Conservation (phyloP, 2,888 invertebrate species). For the Entomobrya proxima region DNA sequence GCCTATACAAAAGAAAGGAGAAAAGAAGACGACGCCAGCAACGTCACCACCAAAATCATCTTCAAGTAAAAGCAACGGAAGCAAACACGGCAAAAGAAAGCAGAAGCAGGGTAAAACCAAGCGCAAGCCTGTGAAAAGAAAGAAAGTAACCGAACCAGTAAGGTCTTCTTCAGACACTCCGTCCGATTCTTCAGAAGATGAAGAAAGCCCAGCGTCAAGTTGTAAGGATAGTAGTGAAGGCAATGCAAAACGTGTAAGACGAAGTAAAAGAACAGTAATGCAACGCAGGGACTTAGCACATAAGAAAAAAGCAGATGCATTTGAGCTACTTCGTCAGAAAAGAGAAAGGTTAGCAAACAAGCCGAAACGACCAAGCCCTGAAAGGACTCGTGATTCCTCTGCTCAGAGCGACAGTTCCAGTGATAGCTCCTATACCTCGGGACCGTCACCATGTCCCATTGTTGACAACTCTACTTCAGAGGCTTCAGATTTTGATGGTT, state of each 20-base stretch:
- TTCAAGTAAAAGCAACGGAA: neutral
- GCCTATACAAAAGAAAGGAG: neutral
- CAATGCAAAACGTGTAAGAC: neutral
- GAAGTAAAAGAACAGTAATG: neutral
- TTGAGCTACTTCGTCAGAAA: neutral
- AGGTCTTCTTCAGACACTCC: neutral
- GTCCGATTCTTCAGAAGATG: neutral
- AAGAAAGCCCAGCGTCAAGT: neutral
- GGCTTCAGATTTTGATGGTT: neutral
- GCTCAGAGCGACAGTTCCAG: neutral
- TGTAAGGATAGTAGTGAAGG: neutral
- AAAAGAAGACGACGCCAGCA: neutral
- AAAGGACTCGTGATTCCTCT: neutral
- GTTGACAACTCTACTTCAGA: neutral
- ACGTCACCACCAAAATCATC: neutral
- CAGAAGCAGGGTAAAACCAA: neutral
- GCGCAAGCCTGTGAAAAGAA: neutral
- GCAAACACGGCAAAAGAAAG: neutral
- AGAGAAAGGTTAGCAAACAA: slow-evolving; percentile 23
- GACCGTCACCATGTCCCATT: neutral
- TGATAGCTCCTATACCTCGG: neutral
- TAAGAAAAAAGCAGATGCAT: neutral
- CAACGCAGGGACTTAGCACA: neutral
- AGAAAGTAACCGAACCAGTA: neutral
- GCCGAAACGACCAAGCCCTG: slow-evolving; percentile 31